Percentiles rank a stretch among this genome's conserved stretches.
phyloP scores from a whole-genome alignment of 1,140 invertebrate species.

The Orius laevigatus region DNA sequence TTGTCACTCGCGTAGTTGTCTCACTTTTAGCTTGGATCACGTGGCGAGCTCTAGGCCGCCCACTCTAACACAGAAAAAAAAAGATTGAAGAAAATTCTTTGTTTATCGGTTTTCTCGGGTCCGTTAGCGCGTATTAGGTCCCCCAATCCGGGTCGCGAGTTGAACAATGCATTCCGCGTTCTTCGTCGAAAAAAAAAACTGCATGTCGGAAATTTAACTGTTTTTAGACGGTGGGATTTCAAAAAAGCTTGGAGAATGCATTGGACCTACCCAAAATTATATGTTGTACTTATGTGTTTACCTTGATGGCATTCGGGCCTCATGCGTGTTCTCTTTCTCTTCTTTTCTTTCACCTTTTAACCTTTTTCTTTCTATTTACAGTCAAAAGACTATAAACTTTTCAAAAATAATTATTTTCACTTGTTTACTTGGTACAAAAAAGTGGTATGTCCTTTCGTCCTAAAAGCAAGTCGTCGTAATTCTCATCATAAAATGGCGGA shows the following conservation, averaged over 20 bases:
- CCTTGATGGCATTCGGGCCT: not conserved
- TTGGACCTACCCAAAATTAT: constrained; percentile 6
- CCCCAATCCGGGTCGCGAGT: not conserved
- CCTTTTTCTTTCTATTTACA: no score
- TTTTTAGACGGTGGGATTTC: not conserved
- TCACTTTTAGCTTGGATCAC: constrained; percentile 12
- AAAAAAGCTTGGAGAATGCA: constrained; percentile 10
- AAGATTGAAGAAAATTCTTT: constrained; percentile 18
- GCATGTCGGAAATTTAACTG: constrained; percentile 4
- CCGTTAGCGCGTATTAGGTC: not conserved
- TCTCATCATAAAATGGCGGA: no score
- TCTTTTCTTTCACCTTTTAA: no score
- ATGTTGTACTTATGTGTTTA: constrained; percentile 10
- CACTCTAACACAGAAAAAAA: constrained; percentile 5
- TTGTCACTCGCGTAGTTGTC: constrained; percentile 15
- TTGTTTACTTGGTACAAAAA: no score
- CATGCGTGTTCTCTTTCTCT: not conserved
- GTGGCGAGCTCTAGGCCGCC: constrained; percentile 3
- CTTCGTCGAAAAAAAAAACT: not conserved
- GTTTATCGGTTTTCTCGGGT: constrained; percentile 2
- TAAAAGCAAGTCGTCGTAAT: no score
- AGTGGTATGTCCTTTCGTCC: no score
- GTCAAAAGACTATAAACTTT: no score
- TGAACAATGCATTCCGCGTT: not conserved
- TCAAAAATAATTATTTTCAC: no score